These are phyloP conservation scores for Fopius arisanus DNA, from an alignment of 1,140 invertebrate genomes.

Conservation along the genomic window DNA sequence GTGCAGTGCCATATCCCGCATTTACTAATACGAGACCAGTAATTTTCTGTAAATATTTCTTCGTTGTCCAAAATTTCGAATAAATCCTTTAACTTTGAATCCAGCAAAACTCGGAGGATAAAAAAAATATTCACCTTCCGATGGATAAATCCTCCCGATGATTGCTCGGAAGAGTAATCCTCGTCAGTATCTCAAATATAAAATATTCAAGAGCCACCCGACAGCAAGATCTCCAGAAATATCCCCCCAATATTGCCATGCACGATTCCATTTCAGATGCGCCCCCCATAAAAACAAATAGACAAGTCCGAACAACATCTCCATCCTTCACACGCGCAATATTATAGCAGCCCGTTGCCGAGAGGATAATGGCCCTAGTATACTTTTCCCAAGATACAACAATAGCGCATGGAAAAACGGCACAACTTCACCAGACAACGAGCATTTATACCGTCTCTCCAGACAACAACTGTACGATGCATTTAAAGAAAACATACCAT, in stretches of 20 bases:
- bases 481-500: neutral
- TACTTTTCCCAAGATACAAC: neutral
- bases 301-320: neutral
- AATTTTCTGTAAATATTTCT: too few species aligned
- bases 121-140: too few species aligned
- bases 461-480: neutral
- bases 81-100: too few species aligned
- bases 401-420: neutral
- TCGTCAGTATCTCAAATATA: too few species aligned
- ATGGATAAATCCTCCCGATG: too few species aligned
- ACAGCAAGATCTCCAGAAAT: neutral
- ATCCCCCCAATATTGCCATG: neutral
- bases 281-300: neutral
- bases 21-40: too few species aligned
- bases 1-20: too few species aligned
- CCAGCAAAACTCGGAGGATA: too few species aligned
- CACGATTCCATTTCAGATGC: neutral
- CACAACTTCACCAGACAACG: neutral
- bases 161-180: too few species aligned
- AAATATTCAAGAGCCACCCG: too few species aligned
- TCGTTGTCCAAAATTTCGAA: too few species aligned
- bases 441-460: neutral
- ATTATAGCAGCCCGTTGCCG: neutral
- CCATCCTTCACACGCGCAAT: slow-evolving; percentile 6
- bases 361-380: neutral